phyloP scores from a whole-genome alignment of 2,113 vertebrate species.

The Rhea americana region DNA sequence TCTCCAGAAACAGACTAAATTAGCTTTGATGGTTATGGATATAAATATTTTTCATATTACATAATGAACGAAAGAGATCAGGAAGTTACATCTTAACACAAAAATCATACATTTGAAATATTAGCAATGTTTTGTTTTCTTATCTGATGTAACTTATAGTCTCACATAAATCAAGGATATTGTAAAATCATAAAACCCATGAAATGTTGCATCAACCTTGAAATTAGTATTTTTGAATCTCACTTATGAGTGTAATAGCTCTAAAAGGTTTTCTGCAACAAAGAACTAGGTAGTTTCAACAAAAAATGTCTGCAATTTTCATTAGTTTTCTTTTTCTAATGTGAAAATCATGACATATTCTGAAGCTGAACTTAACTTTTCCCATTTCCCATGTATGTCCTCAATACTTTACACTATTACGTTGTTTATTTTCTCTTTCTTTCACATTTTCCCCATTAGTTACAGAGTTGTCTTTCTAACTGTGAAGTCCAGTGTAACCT shows the following conservation, averaged over 20 bases:
- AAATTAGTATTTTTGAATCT: constrained; percentile 48
- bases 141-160: neutral
- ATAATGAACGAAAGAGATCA: neutral
- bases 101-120: constrained; percentile 26
- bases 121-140: constrained; percentile 43
- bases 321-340: constrained; percentile 12
- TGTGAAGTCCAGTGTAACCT: neutral
- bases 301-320: constrained; percentile 24
- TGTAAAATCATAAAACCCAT: constrained; percentile 41
- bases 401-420: neutral
- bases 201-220: constrained; percentile 39
- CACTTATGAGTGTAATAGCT: constrained; percentile 47
- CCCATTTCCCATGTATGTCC: neutral
- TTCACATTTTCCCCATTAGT: neutral
- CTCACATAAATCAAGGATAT: neutral
- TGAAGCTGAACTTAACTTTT: neutral
- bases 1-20: neutral
- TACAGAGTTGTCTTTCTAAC: neutral
- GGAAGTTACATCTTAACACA: neutral
- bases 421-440: neutral
- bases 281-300: neutral
- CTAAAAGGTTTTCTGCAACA: constrained; percentile 25
- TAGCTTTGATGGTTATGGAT: neutral
- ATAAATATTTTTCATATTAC: neutral
- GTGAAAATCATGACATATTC: neutral